phyloP scores from a whole-genome alignment of 2,888 invertebrate species.

The Dryomyza anilis region DNA sequence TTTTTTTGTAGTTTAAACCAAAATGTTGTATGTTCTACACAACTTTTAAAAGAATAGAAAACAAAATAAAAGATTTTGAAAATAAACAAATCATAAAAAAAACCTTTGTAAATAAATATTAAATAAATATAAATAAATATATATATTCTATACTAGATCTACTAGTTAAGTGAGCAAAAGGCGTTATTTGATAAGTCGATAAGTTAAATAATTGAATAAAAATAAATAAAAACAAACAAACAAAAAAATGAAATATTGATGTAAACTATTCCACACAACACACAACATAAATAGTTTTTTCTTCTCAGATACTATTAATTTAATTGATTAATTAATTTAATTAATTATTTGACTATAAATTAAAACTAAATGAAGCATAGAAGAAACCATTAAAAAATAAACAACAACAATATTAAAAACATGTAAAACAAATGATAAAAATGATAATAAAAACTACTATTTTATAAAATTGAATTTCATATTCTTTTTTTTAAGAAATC shows the following conservation, averaged over 20 bases:
- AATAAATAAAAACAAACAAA: too few relatives aligned
- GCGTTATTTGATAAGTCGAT: constrained; percentile 18
- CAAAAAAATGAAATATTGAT: constrained; percentile 19
- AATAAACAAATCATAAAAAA: constrained; percentile 18
- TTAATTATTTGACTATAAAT: constrained; percentile 44
- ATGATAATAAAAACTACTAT: constrained; percentile 49
- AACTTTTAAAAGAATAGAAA: too few relatives aligned
- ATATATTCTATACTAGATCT: constrained; percentile 18
- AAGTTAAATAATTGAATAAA: too few relatives aligned
- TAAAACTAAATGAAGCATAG: constrained; percentile 29
- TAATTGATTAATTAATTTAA: constrained; percentile 43
- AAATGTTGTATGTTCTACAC: too few relatives aligned
- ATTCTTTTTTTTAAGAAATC: background rate
- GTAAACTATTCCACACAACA: constrained; percentile 28
- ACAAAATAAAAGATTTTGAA: background rate
- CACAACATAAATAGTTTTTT: constrained; percentile 25
- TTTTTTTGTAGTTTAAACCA: too few relatives aligned
- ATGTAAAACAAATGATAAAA: constrained; percentile 35
- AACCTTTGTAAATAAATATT: constrained; percentile 27
- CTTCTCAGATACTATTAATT: constrained; percentile 47
- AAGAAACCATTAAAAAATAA: constrained; percentile 39
- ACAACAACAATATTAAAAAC: constrained; percentile 47
- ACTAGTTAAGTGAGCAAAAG: constrained; percentile 15
- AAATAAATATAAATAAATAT: constrained; percentile 23
- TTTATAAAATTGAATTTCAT: constrained; percentile 48